A percentile compares a stretch with the other conserved stretches of the same genome.
Evolutionary conservation across 1,140 invertebrate species (phyloP).

Genomic region (Panagrolaimus sp.): DNA sequence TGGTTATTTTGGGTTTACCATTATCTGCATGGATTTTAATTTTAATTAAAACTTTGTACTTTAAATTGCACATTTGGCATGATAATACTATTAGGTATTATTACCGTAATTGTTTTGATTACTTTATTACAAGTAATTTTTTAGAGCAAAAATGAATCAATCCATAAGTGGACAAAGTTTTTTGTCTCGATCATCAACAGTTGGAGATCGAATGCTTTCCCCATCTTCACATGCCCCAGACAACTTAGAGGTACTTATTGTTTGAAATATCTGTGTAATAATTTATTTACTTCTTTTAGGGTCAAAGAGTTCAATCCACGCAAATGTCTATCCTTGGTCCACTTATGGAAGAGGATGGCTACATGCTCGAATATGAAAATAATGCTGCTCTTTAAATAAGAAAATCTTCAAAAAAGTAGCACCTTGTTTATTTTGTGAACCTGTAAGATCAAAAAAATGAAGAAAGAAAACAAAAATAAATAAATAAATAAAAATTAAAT

Average conservation of each 20-base stretch:
- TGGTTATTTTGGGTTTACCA: slow-evolving; percentile 30
- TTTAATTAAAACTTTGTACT: slow-evolving; percentile 43
- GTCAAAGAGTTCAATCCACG: not conserved
- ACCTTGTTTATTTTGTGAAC: no score
- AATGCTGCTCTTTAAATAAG: slow-evolving; percentile 1
- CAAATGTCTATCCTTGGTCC: slow-evolving; percentile 12
- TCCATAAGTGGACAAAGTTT: slow-evolving; percentile 55
- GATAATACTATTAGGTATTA: slow-evolving; percentile 41
- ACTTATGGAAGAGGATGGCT: slow-evolving; percentile 11
- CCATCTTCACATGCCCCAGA: no score
- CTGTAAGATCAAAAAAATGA: not conserved
- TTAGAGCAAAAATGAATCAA: slow-evolving; percentile 53
- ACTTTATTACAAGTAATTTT: no score
- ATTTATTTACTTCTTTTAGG: slow-evolving; percentile 2
- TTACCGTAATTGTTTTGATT: not conserved
- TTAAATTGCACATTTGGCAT: slow-evolving; percentile 54
- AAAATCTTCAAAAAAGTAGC: no score
- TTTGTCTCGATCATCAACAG: slow-evolving; percentile 37
- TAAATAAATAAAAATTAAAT: slow-evolving; percentile 66
- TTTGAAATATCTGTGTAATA: no score
- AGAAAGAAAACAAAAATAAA: not conserved
- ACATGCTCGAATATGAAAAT: slow-evolving; percentile 14
- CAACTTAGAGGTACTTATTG: no score
- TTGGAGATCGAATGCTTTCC: not conserved
- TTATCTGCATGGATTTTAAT: slow-evolving; percentile 32